phyloP scores from a whole-genome alignment of 2,888 invertebrate genomes.

The Drymonia ruficornis region DNA sequence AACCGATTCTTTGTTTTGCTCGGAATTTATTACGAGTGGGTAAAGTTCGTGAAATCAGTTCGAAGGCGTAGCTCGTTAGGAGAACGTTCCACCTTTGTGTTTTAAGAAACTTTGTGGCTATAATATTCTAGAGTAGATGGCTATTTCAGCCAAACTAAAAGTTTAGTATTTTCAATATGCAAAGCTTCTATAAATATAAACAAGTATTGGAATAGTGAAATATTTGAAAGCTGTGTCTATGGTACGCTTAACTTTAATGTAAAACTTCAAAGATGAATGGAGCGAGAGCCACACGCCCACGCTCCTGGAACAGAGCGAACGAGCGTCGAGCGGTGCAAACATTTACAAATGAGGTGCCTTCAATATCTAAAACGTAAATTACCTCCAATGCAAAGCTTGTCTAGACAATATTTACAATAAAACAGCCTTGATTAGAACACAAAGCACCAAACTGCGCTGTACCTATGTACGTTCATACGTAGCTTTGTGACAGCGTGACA shows the following conservation, averaged over 20 bases:
- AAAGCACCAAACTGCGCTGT: slow-evolving; percentile 16
- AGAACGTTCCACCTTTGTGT: slow-evolving; percentile 31
- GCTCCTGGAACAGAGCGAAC: slow-evolving; percentile 9
- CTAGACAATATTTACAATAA: slow-evolving; percentile 38
- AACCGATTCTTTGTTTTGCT: slow-evolving; percentile 67
- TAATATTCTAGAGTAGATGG: background rate
- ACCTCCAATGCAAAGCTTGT: slow-evolving; percentile 21
- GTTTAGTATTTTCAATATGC: slow-evolving; percentile 4
- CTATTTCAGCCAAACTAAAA: background rate
- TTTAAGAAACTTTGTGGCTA: slow-evolving; percentile 10
- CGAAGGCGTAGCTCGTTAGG: slow-evolving; percentile 48
- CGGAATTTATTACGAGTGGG: slow-evolving; percentile 43
- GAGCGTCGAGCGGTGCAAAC: slow-evolving; percentile 19
- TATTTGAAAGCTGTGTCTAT: slow-evolving; percentile 12
- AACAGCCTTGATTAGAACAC: slow-evolving; percentile 25
- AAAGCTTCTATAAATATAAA: background rate
- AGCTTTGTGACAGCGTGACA: slow-evolving; percentile 21
- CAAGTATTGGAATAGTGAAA: slow-evolving; percentile 4
- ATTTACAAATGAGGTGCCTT: slow-evolving; percentile 29
- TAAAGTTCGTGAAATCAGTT: slow-evolving; percentile 48
- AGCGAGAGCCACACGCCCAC: slow-evolving; percentile 20
- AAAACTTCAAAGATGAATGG: slow-evolving; percentile 29
- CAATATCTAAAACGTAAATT: slow-evolving; percentile 34
- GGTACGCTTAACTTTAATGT: slow-evolving; percentile 12
- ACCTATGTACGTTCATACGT: slow-evolving; percentile 10